Evolutionary conservation across 1,140 invertebrate species (phyloP).

Genomic region (Ceratina australensis): DNA sequence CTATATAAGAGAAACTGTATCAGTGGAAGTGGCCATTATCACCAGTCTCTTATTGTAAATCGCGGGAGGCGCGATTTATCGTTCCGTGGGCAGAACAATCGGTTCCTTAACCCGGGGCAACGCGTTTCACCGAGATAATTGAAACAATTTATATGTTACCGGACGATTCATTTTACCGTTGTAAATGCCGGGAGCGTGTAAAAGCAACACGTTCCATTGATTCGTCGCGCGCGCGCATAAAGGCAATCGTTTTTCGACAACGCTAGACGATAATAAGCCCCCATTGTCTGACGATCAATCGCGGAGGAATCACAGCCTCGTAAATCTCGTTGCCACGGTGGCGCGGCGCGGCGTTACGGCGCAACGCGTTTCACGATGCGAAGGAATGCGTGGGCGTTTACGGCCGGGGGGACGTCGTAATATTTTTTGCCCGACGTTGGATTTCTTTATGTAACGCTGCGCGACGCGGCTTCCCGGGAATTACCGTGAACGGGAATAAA

Average conservation of each 20-base stretch:
- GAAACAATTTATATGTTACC: conserved; percentile 20
- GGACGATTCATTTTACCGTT: no score
- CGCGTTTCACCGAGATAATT: conserved; percentile 28
- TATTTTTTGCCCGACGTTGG: conserved; percentile 9
- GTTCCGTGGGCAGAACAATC: background rate
- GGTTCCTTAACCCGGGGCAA: background rate
- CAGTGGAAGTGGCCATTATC: background rate
- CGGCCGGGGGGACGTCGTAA: conserved; percentile 14
- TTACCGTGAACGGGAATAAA: conserved; percentile 27
- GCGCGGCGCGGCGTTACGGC: conserved; percentile 3
- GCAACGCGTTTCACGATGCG: conserved; percentile 17
- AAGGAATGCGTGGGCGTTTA: conserved; percentile 46
- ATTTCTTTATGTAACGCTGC: conserved; percentile 35
- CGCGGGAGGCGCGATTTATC: background rate
- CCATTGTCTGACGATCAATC: conserved; percentile 35
- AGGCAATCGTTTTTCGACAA: conserved; percentile 1
- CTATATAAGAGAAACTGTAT: background rate
- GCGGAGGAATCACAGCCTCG: conserved; percentile 17
- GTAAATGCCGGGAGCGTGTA: background rate
- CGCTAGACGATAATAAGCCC: conserved; percentile 29
- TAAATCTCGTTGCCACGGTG: conserved; percentile 14
- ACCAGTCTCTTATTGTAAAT: conserved; percentile 6
- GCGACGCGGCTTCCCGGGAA: background rate
- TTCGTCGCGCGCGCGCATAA: background rate
- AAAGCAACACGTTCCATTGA: conserved; percentile 17